phyloP scores from a whole-genome alignment of 2,113 vertebrate genomes.

The Microtus richardsoni region DNA sequence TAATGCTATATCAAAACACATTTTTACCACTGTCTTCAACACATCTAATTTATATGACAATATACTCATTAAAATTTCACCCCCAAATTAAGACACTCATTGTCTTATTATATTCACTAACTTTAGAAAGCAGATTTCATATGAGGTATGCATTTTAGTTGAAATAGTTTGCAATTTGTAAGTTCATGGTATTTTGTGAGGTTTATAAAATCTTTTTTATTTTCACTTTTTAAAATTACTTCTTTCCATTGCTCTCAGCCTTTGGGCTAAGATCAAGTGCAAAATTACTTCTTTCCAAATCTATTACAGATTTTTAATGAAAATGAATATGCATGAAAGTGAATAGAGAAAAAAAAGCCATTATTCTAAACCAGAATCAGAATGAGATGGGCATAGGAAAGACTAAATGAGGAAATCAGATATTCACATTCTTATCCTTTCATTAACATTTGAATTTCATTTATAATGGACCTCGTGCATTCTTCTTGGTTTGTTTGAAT shows the following conservation, averaged over 20 bases:
- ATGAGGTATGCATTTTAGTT: not conserved
- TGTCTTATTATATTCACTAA: not conserved
- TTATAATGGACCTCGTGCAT: conserved; percentile 27
- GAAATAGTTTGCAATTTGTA: not conserved
- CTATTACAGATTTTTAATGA: conserved; percentile 18
- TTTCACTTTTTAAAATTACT: not conserved
- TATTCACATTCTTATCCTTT: conserved; percentile 62
- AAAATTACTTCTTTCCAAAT: conserved; percentile 25
- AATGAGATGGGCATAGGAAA: not conserved
- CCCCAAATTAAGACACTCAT: not conserved
- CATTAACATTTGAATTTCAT: conserved; percentile 51
- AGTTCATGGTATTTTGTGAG: not conserved
- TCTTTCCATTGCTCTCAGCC: not conserved
- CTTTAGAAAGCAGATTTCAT: not conserved
- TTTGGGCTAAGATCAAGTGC: not conserved
- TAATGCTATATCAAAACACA: not conserved
- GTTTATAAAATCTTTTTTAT: not conserved
- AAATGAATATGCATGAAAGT: conserved; percentile 25
- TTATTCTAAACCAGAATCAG: not conserved
- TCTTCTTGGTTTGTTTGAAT: conserved; percentile 60
- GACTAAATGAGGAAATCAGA: not conserved
- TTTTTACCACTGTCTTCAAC: not conserved
- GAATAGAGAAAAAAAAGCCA: not conserved
- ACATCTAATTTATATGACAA: not conserved
- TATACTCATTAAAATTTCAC: not conserved